These are phyloP conservation scores for Tachuris rubrigastra DNA, from an alignment of 2,113 vertebrate genomes.

Conservation along the genomic window DNA sequence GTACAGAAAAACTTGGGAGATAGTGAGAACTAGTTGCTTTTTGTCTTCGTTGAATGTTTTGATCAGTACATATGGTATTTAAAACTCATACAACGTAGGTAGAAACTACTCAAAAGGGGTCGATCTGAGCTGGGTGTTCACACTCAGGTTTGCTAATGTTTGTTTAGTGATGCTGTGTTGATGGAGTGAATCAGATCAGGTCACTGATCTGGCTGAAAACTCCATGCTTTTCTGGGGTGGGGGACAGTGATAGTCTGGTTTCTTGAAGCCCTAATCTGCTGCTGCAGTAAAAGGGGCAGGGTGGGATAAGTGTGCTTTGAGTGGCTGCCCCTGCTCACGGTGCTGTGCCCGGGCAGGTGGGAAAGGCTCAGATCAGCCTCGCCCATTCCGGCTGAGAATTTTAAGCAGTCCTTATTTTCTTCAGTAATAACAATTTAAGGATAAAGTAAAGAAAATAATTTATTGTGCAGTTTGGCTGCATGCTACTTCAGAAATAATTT, in stretches of 20 bases:
- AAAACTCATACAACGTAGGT: background rate
- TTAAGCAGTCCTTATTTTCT: background rate
- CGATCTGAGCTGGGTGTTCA: background rate
- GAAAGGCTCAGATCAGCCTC: fast-evolving
- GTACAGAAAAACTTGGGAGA: background rate
- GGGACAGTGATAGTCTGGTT: background rate
- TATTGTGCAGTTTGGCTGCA: background rate
- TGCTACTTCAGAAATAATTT: background rate
- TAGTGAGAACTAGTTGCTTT: background rate
- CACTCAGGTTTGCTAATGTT: background rate
- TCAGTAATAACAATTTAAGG: background rate
- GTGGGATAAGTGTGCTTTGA: background rate
- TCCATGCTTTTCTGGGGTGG: background rate
- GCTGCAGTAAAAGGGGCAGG: background rate
- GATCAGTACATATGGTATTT: background rate
- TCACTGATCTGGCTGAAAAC: background rate
- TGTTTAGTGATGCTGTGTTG: background rate
- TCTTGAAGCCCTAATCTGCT: background rate
- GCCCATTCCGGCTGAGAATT: background rate
- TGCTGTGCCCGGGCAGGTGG: background rate
- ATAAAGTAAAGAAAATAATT: background rate
- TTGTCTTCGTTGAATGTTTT: background rate
- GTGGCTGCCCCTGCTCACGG: background rate
- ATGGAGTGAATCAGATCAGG: background rate
- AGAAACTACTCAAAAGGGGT: background rate